phyloP scores from a whole-genome alignment of 2,113 vertebrate species.

The Calyptommatus sinebrachiatus region DNA sequence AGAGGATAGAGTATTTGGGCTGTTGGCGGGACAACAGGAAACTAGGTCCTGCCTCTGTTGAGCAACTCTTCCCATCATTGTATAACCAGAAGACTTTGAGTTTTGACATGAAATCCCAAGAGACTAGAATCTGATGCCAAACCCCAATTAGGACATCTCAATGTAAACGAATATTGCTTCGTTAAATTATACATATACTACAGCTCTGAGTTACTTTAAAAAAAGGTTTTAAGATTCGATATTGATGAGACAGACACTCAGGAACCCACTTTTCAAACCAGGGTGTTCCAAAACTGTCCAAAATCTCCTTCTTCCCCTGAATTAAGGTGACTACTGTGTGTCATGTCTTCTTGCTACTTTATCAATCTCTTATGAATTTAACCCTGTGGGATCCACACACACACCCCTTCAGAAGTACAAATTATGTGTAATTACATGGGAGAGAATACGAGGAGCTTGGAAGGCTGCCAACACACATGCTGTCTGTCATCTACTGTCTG shows the following conservation, averaged over 20 bases:
- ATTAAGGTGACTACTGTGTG: conserved; percentile 49
- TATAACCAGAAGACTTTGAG: not conserved
- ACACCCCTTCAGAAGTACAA: conserved; percentile 49
- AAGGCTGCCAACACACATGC: conserved; percentile 68
- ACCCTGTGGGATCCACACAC: conserved; percentile 62
- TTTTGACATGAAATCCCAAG: too few relatives aligned
- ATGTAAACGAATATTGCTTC: too few relatives aligned
- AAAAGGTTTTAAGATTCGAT: not conserved
- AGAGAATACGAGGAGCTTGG: conserved; percentile 66
- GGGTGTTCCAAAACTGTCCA: not conserved
- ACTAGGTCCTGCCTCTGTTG: too few relatives aligned
- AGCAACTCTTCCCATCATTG: too few relatives aligned
- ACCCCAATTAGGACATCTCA: not conserved
- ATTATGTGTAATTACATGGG: conserved; percentile 67
- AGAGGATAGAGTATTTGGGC: too few relatives aligned
- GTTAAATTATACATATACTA: too few relatives aligned
- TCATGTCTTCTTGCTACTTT: conserved; percentile 53
- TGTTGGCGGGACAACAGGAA: too few relatives aligned
- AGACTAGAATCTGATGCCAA: too few relatives aligned
- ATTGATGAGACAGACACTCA: not conserved
- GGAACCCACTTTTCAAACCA: not conserved
- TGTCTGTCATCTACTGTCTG: conserved; percentile 70
- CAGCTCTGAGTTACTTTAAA: too few relatives aligned
- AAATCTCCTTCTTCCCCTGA: conserved; percentile 38
- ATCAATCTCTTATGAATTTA: conserved; percentile 58